phyloP scores from a whole-genome alignment of 2,113 vertebrate genomes.

The Corydoras sp. region DNA sequence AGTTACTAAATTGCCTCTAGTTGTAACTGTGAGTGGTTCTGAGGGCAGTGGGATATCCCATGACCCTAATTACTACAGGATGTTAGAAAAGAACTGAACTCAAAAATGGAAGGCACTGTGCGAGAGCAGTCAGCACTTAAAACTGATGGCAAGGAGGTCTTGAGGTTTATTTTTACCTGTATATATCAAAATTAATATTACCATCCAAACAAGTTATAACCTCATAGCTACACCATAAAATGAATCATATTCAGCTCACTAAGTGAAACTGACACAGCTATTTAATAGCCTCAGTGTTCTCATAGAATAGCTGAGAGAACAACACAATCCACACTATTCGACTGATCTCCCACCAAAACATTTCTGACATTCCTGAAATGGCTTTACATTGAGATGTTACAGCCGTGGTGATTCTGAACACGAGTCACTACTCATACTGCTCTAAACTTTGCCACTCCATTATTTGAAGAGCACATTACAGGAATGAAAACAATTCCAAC shows the following conservation, averaged over 20 bases:
- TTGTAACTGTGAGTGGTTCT: too few relatives aligned
- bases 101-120: too few relatives aligned
- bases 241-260: neutral
- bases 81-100: too few relatives aligned
- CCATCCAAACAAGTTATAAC: too few relatives aligned
- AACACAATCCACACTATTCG: slow-evolving; percentile 40
- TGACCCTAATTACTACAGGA: too few relatives aligned
- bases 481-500: slow-evolving; percentile 10
- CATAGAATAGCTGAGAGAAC: neutral
- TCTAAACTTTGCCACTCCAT: neutral
- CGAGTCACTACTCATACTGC: neutral
- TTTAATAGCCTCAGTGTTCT: neutral
- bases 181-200: too few relatives aligned
- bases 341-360: slow-evolving; percentile 38
- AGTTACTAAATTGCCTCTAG: too few relatives aligned
- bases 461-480: slow-evolving; percentile 4
- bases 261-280: neutral
- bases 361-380: slow-evolving; percentile 59
- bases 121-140: too few relatives aligned
- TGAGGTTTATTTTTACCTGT: too few relatives aligned
- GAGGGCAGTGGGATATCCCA: too few relatives aligned
- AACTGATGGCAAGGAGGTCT: too few relatives aligned
- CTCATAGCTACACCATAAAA: neutral
- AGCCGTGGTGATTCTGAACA: slow-evolving; percentile 23
- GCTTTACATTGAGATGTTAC: slow-evolving; percentile 52